phyloP scores from a whole-genome alignment of 2,797 vertebrate genomes.

The Pitangus sulphuratus region DNA sequence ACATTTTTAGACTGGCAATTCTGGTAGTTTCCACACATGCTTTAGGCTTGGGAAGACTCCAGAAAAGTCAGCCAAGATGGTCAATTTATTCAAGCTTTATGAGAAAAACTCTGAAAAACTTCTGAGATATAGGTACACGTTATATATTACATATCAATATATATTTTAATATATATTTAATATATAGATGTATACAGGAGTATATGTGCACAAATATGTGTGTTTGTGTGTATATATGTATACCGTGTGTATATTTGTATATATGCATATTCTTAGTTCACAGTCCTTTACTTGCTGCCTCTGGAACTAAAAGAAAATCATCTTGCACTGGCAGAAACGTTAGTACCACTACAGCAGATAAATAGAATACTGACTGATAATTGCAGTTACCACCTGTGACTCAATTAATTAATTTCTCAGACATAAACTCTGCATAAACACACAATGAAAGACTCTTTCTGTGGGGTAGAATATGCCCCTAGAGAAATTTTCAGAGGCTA shows the following conservation, averaged over 20 bases:
- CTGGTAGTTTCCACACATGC: not conserved
- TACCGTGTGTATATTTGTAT: not conserved
- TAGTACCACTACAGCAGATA: not conserved
- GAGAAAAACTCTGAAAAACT: not conserved
- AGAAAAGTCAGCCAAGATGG: not conserved
- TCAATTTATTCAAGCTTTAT: not conserved
- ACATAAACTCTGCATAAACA: slow-evolving; percentile 11
- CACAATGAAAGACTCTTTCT: not conserved
- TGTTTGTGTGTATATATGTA: not conserved
- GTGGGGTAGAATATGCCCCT: not conserved
- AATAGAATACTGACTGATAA: slow-evolving; percentile 16
- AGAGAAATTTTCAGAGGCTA: not conserved
- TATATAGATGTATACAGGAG: not conserved
- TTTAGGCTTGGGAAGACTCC: not conserved
- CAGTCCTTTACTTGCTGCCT: not conserved
- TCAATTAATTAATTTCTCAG: slow-evolving; percentile 36
- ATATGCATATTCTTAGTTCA: not conserved
- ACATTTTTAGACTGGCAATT: not conserved
- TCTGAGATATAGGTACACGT: not conserved
- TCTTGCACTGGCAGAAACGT: not conserved
- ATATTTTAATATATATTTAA: not conserved
- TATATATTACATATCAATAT: not conserved
- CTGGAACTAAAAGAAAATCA: not conserved
- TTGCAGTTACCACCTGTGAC: slow-evolving; percentile 1
- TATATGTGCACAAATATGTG: not conserved